A percentile compares a stretch with the other conserved stretches of the same genome.
Evolutionary conservation across 2,113 vertebrate species (phyloP).

Genomic region (Eulacestoma nigropectus): DNA sequence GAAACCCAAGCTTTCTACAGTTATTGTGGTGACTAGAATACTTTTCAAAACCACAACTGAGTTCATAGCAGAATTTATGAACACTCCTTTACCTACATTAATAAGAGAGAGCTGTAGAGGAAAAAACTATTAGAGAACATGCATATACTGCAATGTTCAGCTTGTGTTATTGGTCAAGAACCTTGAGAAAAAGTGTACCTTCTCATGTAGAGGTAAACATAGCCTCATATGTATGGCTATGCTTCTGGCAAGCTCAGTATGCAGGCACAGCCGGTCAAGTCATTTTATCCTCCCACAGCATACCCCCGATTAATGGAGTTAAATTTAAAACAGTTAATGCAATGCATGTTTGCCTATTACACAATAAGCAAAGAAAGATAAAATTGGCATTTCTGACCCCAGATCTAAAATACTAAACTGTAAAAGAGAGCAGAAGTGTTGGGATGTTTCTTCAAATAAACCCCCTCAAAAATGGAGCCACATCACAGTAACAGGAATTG

Average conservation of each 20-base stretch:
- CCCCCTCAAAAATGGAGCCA: not conserved
- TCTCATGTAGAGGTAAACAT: not conserved
- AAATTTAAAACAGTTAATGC: not conserved
- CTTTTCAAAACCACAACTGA: not conserved
- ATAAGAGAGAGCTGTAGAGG: not conserved
- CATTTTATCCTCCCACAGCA: not conserved
- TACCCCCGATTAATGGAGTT: not conserved
- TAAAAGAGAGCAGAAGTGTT: not conserved
- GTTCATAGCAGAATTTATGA: not conserved
- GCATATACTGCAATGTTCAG: not conserved
- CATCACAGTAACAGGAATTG: not conserved
- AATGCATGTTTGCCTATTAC: not conserved
- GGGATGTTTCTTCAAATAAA: not conserved
- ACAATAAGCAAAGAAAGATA: not conserved
- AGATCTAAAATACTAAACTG: not conserved
- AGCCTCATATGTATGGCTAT: not conserved
- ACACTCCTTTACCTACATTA: not conserved
- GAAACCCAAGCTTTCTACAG: not conserved
- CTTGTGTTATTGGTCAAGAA: not conserved
- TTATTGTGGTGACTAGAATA: not conserved
- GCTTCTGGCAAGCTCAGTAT: not conserved
- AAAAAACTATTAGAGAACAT: fast-evolving
- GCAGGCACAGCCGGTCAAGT: not conserved
- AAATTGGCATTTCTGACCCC: not conserved
- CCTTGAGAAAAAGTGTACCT: not conserved